Base-by-base conservation (phyloP, 2,113 vertebrate species). In the Echinops telfairi region DNA sequence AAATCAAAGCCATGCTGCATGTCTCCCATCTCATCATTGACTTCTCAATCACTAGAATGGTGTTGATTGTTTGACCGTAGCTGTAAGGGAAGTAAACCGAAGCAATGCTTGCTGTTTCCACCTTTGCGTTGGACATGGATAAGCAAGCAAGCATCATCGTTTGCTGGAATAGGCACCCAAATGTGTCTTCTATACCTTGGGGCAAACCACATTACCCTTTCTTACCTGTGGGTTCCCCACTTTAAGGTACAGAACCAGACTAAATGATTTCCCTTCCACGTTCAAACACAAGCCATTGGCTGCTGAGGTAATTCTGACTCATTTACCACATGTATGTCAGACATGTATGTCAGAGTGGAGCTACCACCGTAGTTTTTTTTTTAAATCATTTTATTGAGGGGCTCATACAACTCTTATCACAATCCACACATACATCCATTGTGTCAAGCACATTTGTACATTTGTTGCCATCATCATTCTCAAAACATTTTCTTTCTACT, bases 191-290 rank as follows among this genome's bases (percentile, higher is more conserved):
- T 70, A 4, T 5, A 66, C 38, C 19, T 60, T 47, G 25, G n/a
- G 71, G 47, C 53, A 86, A 79, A 78, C 75, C 43, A 16, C 43
- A 6, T 47, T 82, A 62, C 8, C 38, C 23, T 93, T 19, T 75
- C 6, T 79, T 81, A 47, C 33, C 22, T 64, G 75, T 78, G 38
- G 25, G 16, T 82, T 80, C 19, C 57, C 75, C 47, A 58, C 88
- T 92, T 76, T 33, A 38, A 36, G 88, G 17, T 53, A 3, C 92
- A 92, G 6, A 87, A 70, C 36, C 57, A 27, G 12, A 90, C 82
- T 86, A 64, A 75, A 57, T 90, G 8, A 36, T 78, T 19, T 84
- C 76, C 95, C 86, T 92, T 88, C 29, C 9, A 77, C 31, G 81
- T 90, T 88, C 81, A 73, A 58, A 73, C 19, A 16, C n/a, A 71